Evolutionary conservation across 1,140 invertebrate genomes (phyloP), one percentile per base, ranked within the genome.

Genomic region (Trypoxylus dichotomus): DNA sequence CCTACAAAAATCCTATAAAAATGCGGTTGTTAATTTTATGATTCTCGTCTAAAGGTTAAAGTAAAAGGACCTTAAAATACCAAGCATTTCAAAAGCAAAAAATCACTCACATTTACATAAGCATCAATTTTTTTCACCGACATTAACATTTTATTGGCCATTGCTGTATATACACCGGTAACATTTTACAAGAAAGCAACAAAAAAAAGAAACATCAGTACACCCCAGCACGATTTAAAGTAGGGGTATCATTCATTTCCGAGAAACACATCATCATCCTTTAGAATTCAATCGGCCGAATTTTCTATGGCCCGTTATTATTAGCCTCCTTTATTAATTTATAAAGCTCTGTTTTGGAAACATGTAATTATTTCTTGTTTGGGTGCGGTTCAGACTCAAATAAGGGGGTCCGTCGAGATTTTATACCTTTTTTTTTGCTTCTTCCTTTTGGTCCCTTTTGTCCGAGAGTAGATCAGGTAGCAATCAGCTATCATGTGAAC

Each of bases 291-390:
- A 54, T 54, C 47, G 47, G 13, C 15, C 47, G 19, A n/a, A 54
- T 54, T 54, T 54, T 37, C 47, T 54, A 54, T 54, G 47, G 47
- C 15, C 47, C 5, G 47, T 54, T 54, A 54, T 54, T 54, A 54
- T 54, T 54, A 19, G 15, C 47, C 47, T n/a, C 47, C 19, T 54
- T 54, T 54, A 54, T 54, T 54, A 54, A 54, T 54, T 54, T 54
- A 54, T 54, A 54, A 54, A 54, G 19, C 47, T 54, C 47, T 54
- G 47, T 54, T 54, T 54, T 54, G 47, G 47, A 54, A 54, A 54
- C 47, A 54, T 54, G 47, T 54, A 54, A 54, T 54, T 54, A 54
- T 54, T 54, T 54, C 19, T 54, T 54, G 47, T 54, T 54, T 54
- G 47, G 47, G 47, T 19, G 47, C 47, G 15, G 47, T 54, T 19